Base-by-base conservation (phyloP, 2,113 vertebrate species). In the Nesospiza acunhae region DNA sequence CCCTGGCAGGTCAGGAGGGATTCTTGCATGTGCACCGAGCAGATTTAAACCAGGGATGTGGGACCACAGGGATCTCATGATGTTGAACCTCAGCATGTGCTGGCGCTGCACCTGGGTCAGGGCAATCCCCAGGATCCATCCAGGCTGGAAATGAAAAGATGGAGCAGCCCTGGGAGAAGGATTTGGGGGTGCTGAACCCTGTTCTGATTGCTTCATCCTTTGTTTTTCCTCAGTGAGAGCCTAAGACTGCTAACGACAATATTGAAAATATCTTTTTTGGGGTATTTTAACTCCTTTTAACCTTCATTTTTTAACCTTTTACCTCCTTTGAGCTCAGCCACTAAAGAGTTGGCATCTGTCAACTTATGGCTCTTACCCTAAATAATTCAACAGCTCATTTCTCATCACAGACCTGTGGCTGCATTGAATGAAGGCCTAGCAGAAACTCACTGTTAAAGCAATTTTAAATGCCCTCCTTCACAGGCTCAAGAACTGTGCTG, bases 111-210 rank as follows among this genome's bases (percentile, higher is more conserved):
- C 17, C n/a, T 28, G 30, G 22, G 41, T 13, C 12, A 47, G 56
- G 41, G 10, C n/a, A 55, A 22, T 6, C 26, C 13, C 26, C 0
- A 0, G 35, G 18, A 42, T 31, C 0, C 1, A 7, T 27, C 49
- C 56, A 63, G 72, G 27, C 35, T 33, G 42, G 56, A 26, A 0
- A 63, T 35, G 35, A 23, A 12, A 10, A 17, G 22, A 56, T 24
- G 19, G 72, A 82, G 27, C 15, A 63, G 7, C 35, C 13, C 35
- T 42, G 35, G 42, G 42, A 56, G 41, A 49, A 53, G 35, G 26
- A 28, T 23, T 24, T 77, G 49, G 35, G 41, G 18, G 4, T 56
- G 26, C 10, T 77, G 41, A 21, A 19, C 56, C 19, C 33, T 70
- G 1, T 77, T 90, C 67, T 69, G 67, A 59, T 91, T 66, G 31